Evolutionary conservation across 1,140 invertebrate genomes (phyloP).

Genomic region (Atta cephalotes): DNA sequence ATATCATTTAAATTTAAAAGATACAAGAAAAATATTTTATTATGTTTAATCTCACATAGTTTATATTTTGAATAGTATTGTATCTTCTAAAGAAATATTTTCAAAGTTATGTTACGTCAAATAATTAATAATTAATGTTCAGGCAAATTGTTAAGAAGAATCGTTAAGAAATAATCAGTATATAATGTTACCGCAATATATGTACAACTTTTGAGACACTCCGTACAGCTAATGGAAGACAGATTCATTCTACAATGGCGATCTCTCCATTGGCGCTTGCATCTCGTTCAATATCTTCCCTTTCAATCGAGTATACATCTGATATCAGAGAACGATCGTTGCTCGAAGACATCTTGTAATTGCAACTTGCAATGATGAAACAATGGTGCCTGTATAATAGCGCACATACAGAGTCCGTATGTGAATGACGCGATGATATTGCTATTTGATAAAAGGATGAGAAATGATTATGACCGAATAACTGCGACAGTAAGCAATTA

Average conservation of each 20-base stretch:
- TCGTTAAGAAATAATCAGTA: neutral
- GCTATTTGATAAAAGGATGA: neutral
- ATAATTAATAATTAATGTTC: neutral
- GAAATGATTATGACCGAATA: conserved; percentile 24
- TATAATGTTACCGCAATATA: neutral
- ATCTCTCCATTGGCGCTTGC: conserved; percentile 54
- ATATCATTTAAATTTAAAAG: neutral
- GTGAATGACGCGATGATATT: conserved; percentile 28
- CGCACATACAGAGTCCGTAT: conserved; percentile 8
- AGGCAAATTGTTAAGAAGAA: neutral
- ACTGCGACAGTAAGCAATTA: neutral
- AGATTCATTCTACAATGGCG: conserved; percentile 64
- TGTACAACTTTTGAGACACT: conserved; percentile 22
- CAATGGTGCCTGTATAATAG: conserved; percentile 67
- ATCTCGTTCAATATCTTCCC: conserved; percentile 50
- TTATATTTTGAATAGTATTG: neutral
- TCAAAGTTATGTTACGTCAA: neutral
- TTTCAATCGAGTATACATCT: conserved; percentile 65
- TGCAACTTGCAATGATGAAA: conserved; percentile 34
- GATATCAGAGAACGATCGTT: conserved; percentile 71
- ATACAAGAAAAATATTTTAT: neutral
- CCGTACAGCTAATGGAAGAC: conserved; percentile 45
- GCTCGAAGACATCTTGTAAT: conserved; percentile 49
- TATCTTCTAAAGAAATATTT: neutral
- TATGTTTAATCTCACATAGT: neutral